phyloP scores from a whole-genome alignment of 2,113 vertebrate species.

The Anseranas semipalmata region DNA sequence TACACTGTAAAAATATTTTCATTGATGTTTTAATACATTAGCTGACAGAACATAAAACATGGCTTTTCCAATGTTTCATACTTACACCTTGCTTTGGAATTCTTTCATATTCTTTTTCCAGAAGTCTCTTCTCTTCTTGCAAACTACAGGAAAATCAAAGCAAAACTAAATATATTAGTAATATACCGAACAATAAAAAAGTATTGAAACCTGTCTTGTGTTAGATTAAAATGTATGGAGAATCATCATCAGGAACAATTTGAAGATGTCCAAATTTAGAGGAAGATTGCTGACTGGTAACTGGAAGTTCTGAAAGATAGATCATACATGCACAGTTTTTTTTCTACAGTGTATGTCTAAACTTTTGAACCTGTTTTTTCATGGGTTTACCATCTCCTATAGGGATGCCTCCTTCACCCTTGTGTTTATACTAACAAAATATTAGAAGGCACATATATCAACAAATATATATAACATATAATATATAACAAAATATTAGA shows the following conservation, averaged over 20 bases:
- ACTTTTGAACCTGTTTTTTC: neutral
- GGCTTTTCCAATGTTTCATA: conserved; percentile 25
- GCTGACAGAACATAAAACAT: neutral
- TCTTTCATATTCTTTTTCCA: conserved; percentile 82
- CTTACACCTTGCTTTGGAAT: conserved; percentile 84
- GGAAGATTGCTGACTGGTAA: neutral
- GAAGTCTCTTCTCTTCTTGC: conserved; percentile 82
- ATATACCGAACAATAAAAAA: neutral
- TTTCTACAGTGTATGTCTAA: neutral
- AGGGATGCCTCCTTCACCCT: neutral
- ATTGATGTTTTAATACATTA: neutral
- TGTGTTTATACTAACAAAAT: neutral
- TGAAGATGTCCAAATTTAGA: neutral
- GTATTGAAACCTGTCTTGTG: neutral
- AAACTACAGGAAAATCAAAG: conserved; percentile 72
- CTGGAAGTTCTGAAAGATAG: neutral
- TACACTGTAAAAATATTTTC: neutral
- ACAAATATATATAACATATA: too few species aligned
- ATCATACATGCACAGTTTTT: neutral
- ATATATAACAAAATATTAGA: neutral
- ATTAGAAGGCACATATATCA: too few species aligned
- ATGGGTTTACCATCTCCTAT: neutral
- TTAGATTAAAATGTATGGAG: neutral
- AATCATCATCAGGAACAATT: neutral
- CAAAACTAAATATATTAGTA: neutral